A percentile compares a stretch with the other conserved stretches of the same genome.
phyloP scores from a whole-genome alignment of 2,888 invertebrate genomes.

The Drosophila mimetica region DNA sequence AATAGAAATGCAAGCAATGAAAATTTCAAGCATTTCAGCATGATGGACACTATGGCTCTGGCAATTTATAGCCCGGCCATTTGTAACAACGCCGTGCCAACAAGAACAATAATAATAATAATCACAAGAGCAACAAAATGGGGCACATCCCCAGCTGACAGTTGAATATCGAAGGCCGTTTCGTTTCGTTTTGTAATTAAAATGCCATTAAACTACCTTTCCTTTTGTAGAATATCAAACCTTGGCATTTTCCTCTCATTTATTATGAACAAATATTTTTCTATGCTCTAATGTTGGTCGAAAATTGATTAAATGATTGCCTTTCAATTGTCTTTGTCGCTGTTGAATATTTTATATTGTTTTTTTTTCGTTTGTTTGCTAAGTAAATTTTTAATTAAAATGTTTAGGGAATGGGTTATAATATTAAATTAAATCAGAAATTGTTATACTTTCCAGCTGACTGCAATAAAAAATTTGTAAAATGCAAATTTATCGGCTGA shows the following conservation, averaged over 20 bases:
- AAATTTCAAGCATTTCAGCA: conserved; percentile 73
- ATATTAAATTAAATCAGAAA: too few relatives aligned
- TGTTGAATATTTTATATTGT: not conserved
- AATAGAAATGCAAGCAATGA: conserved; percentile 74
- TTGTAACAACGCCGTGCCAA: conserved; percentile 44
- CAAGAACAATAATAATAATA: conserved; percentile 21
- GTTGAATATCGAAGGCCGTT: conserved; percentile 16
- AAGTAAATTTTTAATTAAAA: conserved; percentile 5
- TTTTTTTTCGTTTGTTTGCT: not conserved
- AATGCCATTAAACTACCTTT: conserved; percentile 61
- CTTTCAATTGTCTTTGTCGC: conserved; percentile 31
- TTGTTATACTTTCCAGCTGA: too few relatives aligned
- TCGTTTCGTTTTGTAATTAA: conserved; percentile 59
- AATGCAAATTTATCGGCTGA: conserved; percentile 14
- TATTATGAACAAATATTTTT: conserved; percentile 36
- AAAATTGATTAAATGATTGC: conserved; percentile 50
- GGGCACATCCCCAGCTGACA: conserved; percentile 7
- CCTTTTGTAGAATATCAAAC: conserved; percentile 4
- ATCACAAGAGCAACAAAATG: conserved; percentile 4
- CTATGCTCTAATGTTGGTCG: conserved; percentile 15
- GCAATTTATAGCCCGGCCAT: conserved; percentile 64
- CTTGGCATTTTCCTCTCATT: conserved; percentile 15
- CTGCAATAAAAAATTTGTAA: too few relatives aligned
- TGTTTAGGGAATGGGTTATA: too few relatives aligned
- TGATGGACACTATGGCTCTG: conserved; percentile 66